phyloP scores from a whole-genome alignment of 2,113 vertebrate genomes.

The Thunnus thynnus region DNA sequence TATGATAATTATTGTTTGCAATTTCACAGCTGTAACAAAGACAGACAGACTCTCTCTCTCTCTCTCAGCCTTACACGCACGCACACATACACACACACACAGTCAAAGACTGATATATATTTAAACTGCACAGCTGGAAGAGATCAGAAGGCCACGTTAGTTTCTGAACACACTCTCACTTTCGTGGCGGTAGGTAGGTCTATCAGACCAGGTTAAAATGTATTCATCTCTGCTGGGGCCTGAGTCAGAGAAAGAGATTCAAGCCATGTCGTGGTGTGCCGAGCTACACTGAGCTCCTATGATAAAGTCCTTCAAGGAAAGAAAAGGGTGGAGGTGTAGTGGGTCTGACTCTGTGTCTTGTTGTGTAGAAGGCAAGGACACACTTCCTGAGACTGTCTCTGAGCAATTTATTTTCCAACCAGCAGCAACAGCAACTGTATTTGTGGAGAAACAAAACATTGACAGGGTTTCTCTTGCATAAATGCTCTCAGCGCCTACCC shows the following conservation, averaged over 20 bases:
- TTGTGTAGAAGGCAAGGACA: not conserved
- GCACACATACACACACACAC: not conserved
- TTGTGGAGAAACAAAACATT: constrained; percentile 4
- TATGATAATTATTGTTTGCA: constrained; percentile 9
- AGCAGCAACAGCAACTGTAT: not conserved
- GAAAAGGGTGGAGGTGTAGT: constrained; percentile 34
- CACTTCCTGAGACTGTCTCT: not conserved
- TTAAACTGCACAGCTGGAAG: constrained; percentile 41
- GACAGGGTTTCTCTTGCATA: not conserved
- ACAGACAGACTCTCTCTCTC: not conserved
- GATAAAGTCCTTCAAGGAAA: constrained; percentile 61
- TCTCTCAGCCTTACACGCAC: not conserved
- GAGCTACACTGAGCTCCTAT: constrained; percentile 34
- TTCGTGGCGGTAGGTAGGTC: constrained; percentile 31
- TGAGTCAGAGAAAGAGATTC: constrained; percentile 49
- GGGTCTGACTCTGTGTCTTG: not conserved
- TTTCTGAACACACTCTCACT: constrained; percentile 33
- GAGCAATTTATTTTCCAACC: not conserved
- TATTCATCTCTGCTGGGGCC: constrained; percentile 63
- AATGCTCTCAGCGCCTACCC: not conserved
- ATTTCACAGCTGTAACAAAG: constrained; percentile 2
- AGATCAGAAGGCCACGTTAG: constrained; percentile 22
- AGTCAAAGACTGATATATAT: not conserved
- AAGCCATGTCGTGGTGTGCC: constrained; percentile 35
- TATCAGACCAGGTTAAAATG: constrained; percentile 54